Evolutionary conservation across 2,888 invertebrate species (phyloP), one percentile per base, ranked within the genome.

Genomic region (Sinohyriopsis cumingii): DNA sequence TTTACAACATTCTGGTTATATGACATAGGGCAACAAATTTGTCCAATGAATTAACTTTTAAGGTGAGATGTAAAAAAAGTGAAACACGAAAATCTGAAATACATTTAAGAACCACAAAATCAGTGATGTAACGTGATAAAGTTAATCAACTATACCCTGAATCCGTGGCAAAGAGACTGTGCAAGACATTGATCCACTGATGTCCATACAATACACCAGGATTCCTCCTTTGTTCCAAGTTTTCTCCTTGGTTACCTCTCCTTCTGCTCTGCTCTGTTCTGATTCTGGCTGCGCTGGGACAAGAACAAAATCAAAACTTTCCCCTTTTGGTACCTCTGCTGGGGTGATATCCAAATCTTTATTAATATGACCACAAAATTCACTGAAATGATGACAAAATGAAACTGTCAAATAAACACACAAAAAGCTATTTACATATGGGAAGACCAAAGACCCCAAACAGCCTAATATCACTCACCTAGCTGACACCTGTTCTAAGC

Each of bases 121-220:
- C 12, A 12, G 12, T 12, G 1, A 45, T 45, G 45, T 33, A 5
- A 33, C 5, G 33, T 45, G 15, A 28, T 28, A 22, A 22, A 57
- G 57, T 18, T 22, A 9, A 57, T 57, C n/a, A 24, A 57, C n/a
- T 15, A 12, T 69, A 87, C 87, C 80, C 76, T 84, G 85, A 33
- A 84, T 65, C 60, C 81, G 81, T 12, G 87, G 85, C 2, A 85
- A 66, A 18, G 79, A 56, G 45, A 77, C 77, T 6, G 63, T 65
- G 19, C 63, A 22, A 18, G 67, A 55, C 87, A 87, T 87, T 53
- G 87, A 87, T 3, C 82, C 79, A 72, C 86, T 87, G 66, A 87
- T 78, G 65, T 87, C 87, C 73, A 87, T 81, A 72, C 87, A 87
- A 69, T 86, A 87, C 5, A 87, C 81, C 9, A 84, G 76, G 59